A percentile compares a stretch with the other conserved stretches of the same genome.
These are phyloP conservation scores for Procavia capensis DNA, from an alignment of 2,113 vertebrate genomes.

Conservation along the genomic window DNA sequence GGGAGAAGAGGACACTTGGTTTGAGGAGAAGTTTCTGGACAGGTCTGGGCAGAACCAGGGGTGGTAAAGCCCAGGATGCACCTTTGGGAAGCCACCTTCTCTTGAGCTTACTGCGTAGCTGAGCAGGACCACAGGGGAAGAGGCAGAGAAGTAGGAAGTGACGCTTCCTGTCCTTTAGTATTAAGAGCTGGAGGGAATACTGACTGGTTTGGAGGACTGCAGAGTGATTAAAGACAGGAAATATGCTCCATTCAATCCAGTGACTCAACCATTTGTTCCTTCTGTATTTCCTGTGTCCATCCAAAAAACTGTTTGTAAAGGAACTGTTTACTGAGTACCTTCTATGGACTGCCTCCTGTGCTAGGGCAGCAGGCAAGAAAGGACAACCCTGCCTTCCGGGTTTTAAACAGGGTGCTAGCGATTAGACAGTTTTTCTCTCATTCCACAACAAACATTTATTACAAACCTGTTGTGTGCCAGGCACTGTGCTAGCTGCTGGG, in stretches of 20 bases:
- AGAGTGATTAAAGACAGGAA: neutral
- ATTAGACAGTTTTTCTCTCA: neutral
- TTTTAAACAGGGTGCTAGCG: neutral
- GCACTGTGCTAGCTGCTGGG: neutral
- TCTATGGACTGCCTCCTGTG: neutral
- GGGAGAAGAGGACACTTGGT: neutral
- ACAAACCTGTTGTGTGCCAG: neutral
- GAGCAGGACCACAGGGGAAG: rapidly evolving
- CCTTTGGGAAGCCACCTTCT: neutral
- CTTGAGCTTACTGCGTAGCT: neutral
- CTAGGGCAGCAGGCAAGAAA: neutral
- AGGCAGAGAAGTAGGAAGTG: neutral
- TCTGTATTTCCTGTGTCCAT: neutral
- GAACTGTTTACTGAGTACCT: neutral
- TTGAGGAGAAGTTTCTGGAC: neutral
- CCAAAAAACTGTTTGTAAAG: neutral
- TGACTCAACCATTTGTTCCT: neutral
- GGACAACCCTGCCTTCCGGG: neutral
- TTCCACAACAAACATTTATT: neutral
- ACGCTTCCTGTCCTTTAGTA: neutral
- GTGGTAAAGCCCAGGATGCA: neutral
- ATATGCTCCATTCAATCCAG: neutral
- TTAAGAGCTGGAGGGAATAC: neutral
- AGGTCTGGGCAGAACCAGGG: neutral
- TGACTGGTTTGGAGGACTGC: neutral